Evolutionary conservation across 2,888 invertebrate species (phyloP), one percentile per base, ranked within the genome.

Genomic region (Neoitamus cyanurus): DNA sequence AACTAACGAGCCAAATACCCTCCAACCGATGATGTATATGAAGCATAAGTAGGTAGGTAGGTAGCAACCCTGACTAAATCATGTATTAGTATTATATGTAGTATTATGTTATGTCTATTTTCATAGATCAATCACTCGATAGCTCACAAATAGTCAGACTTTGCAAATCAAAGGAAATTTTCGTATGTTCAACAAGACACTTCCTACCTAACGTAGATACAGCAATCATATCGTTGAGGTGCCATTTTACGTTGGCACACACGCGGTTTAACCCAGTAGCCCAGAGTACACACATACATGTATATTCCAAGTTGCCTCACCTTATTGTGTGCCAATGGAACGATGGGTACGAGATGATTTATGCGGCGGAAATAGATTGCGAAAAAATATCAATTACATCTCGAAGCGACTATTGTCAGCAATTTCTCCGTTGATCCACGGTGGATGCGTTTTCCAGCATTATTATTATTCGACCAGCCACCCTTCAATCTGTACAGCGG

Each of bases 351-450:
- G 78, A 78, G 3, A n/a, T 78, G 78, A 78, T 78, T 78, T 78
- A 78, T 78, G 78, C 48, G 48, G 46, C 48, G 58, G 78, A 78
- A 78, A 34, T 78, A 78, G 78, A 78, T 78, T 78, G 78, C 78
- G 15, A 58, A 77, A 78, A 78, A 78, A 78, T 78, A 78, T 78
- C 78, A 78, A 78, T 78, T 78, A 48, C 78, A 78, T 31, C 30
- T 58, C 31, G 48, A 48, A 58, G 13, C 15, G 11, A 48, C 78
- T 28, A 78, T 78, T 78, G 78, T 78, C 13, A 48, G 34, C 46
- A 48, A 78, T 48, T 78, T 31, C 48, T 78, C 31, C n/a, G 20
- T 5, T 48, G 48, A 48, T 58, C 13, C 31, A 34, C 20, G 48
- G 48, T 78, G 58, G 58, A 58, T 58, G 58, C 58, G 58, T 75